Evolutionary conservation across 2,888 invertebrate species (phyloP), one percentile per base, ranked within the genome.

Genomic region (Didymodactylos carnosus): DNA sequence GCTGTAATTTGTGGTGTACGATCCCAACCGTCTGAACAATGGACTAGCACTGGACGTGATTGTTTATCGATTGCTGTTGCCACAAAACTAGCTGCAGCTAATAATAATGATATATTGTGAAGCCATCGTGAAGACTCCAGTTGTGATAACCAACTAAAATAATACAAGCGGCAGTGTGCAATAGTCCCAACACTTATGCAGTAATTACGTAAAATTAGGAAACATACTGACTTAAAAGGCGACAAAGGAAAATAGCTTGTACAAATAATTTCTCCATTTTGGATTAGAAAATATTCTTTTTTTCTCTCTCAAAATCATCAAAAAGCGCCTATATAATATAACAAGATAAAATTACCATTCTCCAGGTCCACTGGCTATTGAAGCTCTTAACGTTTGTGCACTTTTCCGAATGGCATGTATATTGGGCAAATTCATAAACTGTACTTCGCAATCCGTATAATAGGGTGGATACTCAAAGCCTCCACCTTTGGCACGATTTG

Each of bases 11-110:
- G 97, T 69, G 97, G 92, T 75, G 97, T 98, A 78, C 97, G 87
- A 85, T 98, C 97, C 97, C 97, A 97, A 70, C 97, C 97, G 85
- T 97, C 97, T 4, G 94, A 94, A 84, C 97, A 97, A 84, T 97
- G 97, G 14, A 98, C 94, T 76, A 98, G 86, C 73, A 94, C 95
- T 11, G 94, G 92, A 71, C 92, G 87, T 25, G 88, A 90, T 76
- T 91, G 90, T 72, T 87, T 87, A 78, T 90, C 89, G 76, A 92
- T 80, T 29, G 82, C 81, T 75, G 80, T 88, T 8, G 89, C 90
- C 43, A 91, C 89, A 13, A 89, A 88, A 78, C 88, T 86, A 27
- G 93, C 89, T 11, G 92, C 90, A 76, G 89, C 88, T 79, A 92
- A 84, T 75, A 94, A 86, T 27, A 90, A 90, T 23, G 91, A 89